These are phyloP conservation scores for Gastrophryne carolinensis DNA, from an alignment of 2,797 vertebrate genomes.

Conservation along the genomic window DNA sequence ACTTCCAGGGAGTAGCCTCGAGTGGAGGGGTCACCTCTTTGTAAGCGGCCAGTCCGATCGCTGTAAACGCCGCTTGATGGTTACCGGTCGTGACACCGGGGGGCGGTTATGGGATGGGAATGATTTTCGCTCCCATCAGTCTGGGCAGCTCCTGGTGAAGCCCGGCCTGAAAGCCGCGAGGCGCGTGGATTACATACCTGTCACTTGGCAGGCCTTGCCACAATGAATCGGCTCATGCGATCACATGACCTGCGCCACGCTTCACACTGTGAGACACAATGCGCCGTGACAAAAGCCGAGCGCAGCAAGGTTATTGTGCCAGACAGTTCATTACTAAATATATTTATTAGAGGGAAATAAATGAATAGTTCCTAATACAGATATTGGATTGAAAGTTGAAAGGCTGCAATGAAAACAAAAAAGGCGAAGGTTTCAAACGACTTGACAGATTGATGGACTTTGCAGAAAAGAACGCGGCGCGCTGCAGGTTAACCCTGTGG, in stretches of 20 bases:
- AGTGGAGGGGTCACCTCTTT: slow-evolving; percentile 53
- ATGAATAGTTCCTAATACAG: slow-evolving; percentile 56
- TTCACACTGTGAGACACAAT: slow-evolving; percentile 57
- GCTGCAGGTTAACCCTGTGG: slow-evolving; percentile 14
- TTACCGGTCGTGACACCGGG: slow-evolving; percentile 56
- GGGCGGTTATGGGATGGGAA: slow-evolving; percentile 59
- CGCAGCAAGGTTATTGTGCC: slow-evolving; percentile 55
- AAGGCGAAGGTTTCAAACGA: slow-evolving; percentile 54
- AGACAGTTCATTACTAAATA: slow-evolving; percentile 61
- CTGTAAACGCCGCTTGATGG: slow-evolving; percentile 44
- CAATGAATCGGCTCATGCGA: slow-evolving; percentile 61
- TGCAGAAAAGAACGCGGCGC: slow-evolving; percentile 27
- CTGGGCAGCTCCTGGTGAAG: slow-evolving; percentile 61
- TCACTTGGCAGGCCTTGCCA: slow-evolving; percentile 63
- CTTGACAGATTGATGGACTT: slow-evolving; percentile 30
- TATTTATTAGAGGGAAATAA: slow-evolving; percentile 61
- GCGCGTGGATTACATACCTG: slow-evolving; percentile 59
- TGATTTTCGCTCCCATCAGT: slow-evolving; percentile 60
- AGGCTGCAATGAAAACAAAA: slow-evolving; percentile 58
- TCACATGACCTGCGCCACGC: slow-evolving; percentile 57
- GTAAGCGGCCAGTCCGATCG: slow-evolving; percentile 58
- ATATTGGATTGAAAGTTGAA: slow-evolving; percentile 54
- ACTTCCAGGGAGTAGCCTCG: too few species aligned
- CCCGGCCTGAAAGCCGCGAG: slow-evolving; percentile 59
- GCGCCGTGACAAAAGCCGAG: slow-evolving; percentile 63